Evolutionary conservation across 2,113 vertebrate species (phyloP).

Genomic region (Pteronura brasiliensis): DNA sequence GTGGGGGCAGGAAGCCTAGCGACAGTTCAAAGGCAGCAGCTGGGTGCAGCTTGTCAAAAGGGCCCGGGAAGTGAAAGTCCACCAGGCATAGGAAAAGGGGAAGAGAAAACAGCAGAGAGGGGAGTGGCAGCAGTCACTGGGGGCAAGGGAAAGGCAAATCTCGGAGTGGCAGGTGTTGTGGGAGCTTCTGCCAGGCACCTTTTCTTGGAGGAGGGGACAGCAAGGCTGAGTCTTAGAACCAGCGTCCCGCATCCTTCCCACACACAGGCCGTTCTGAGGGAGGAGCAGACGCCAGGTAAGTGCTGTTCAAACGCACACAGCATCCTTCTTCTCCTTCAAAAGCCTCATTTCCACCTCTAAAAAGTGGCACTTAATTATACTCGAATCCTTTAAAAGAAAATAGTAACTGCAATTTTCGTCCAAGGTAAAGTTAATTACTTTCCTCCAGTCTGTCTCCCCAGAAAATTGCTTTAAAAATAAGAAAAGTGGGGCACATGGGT

Average conservation of each 20-base stretch:
- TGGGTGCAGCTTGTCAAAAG: not conserved
- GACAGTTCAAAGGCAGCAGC: not conserved
- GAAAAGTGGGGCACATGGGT: too few relatives aligned
- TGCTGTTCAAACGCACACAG: not conserved
- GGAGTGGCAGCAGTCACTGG: not conserved
- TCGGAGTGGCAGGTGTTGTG: not conserved
- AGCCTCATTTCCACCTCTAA: not conserved
- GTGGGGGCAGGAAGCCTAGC: not conserved
- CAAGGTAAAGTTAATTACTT: conserved; percentile 13
- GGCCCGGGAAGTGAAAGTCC: conserved; percentile 42
- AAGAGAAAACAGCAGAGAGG: not conserved
- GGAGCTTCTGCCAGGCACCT: not conserved
- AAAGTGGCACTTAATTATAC: not conserved
- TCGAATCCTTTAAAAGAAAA: not conserved
- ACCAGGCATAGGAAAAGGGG: not conserved
- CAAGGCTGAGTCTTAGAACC: not conserved
- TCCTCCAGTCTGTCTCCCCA: not conserved
- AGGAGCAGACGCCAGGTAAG: not conserved
- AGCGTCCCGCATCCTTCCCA: not conserved
- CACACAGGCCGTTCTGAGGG: not conserved
- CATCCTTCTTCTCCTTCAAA: not conserved
- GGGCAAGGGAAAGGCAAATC: not conserved
- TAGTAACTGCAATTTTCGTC: not conserved
- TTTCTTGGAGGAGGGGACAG: not conserved
- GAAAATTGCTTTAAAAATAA: conserved; percentile 16